Base-by-base conservation (phyloP, 92 coral and sea anemone genomes). In the Epizoanthus fatuus region DNA sequence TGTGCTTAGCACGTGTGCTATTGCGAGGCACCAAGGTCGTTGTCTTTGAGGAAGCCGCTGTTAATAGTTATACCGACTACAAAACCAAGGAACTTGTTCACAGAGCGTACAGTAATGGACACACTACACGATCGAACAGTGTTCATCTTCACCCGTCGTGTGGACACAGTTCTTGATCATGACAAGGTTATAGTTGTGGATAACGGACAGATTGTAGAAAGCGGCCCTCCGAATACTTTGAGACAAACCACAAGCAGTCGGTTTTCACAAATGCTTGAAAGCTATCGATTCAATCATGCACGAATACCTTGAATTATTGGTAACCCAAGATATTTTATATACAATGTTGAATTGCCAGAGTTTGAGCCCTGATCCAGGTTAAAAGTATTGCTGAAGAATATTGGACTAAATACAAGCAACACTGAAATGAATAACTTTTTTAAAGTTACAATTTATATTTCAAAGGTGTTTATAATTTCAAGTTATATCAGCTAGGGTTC, bases 1-100 rank as follows among this genome's bases (percentile, higher is more conserved):
- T 69, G 56, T 69, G 16, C 45, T 7, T 69, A 39, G 74, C 74
- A 40, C 74, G 74, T n/a, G 74, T n/a, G 14, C 22, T 69, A 11
- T 52, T 69, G 35, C 74, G 54, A 8, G 35, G 38, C 25, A 39
- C 51, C 19, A 69, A 42, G n/a, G 37, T 69, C 25, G 74, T 69
- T 69, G 25, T 69, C 7, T 42, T 39, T 19, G 11, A 69, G 45
- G 74, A 69, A 69, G 74, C 74, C 17, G 5, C 13, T 69, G 56
- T 20, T n/a, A 16, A 17, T 5, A 44, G 74, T 40, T 69, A 69
- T 16, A 53, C 17, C 15, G 74, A 42, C 13, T 52, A 42, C 55
- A 16, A 3, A 35, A 69, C 55, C 7, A 69, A 69, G 8, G 74
- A 69, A 20, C 32, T 69, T 5, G 51, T 42, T 7, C n/a, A n/a